phyloP scores from a whole-genome alignment of 2,113 vertebrate species.

The Erythrolamprus reginae region DNA sequence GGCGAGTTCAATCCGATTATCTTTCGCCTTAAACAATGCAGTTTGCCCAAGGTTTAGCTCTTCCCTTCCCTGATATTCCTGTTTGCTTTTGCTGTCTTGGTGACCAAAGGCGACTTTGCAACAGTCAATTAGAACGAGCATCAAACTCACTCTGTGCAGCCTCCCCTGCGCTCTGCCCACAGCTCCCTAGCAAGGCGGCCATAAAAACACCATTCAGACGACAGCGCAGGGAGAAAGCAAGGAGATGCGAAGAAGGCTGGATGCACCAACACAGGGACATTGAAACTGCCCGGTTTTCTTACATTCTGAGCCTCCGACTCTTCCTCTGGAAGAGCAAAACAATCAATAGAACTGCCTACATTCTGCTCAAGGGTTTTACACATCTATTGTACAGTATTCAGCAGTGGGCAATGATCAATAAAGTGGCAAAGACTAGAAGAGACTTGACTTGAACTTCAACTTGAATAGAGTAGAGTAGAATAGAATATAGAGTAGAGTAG shows the following conservation, averaged over 20 bases:
- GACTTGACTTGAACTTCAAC: no score
- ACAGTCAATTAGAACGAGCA: conserved; percentile 26
- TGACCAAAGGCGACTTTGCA: conserved; percentile 36
- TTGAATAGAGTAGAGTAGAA: no score
- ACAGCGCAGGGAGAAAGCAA: neutral
- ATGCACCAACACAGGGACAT: no score
- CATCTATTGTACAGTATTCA: neutral
- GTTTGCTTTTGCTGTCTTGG: conserved; percentile 60
- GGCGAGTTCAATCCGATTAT: conserved; percentile 41
- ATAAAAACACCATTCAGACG: conserved; percentile 8
- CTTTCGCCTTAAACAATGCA: conserved; percentile 50
- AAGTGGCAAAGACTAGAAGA: no score
- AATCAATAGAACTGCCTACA: neutral
- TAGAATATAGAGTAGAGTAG: no score
- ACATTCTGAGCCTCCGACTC: neutral
- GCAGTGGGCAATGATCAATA: no score
- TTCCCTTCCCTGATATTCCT: conserved; percentile 27
- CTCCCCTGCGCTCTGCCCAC: conserved; percentile 15
- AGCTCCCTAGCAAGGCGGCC: neutral
- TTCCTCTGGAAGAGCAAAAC: neutral
- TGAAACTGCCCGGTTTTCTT: neutral
- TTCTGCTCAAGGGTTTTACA: neutral
- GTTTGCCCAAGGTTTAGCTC: conserved; percentile 58
- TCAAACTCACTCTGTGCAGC: neutral
- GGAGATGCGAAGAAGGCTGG: neutral